Evolutionary conservation across 2,113 vertebrate species (phyloP), one percentile per base, ranked within the genome.

Genomic region (Coracopsis vasa): DNA sequence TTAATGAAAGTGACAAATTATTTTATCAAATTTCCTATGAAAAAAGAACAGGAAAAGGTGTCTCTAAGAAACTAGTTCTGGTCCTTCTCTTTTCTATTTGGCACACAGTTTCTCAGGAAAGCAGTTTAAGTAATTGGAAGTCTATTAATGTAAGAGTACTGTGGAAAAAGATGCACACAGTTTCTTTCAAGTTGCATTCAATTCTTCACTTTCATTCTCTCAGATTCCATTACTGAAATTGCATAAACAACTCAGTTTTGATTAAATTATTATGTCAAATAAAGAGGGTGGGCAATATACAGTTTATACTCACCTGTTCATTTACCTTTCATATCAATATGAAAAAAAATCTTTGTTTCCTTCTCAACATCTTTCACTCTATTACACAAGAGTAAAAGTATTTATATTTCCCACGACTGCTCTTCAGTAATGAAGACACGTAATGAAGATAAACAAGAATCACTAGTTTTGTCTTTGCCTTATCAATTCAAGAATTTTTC

Each of bases 161-260:
- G 44, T 25, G 28, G 35, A 80, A 29, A 90, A 92, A 73, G 21
- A 88, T 39, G 28, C 24, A 58, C 14, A 50, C 5, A 65, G 58
- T 92, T 94, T 80, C 66, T 96, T 94, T 96, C 54, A 88, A 81
- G 21, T 21, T 77, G 4, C 6, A 37, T 69, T 91, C 10, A 74
- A 3, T 79, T 73, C 21, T 78, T 91, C 27, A 21, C 9, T 93
- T 92, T 77, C 31, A 51, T 83, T 94, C 25, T 88, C 80, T 77
- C 35, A 70, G 50, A 79, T 90, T 88, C 39, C n/a, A n/a, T 44
- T 58, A 16, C 24, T 71, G 65, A 97, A 96, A 95, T 67, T 91
- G 42, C 27, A 80, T 75, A 64, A n/a, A 66, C n/a, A 62, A n/a
- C 58, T 91, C 28, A 81, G 27, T 80, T 96, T 94, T 84, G 47